Base-by-base conservation (phyloP, 2,888 invertebrate species). In the Azorinus chamasolen region DNA sequence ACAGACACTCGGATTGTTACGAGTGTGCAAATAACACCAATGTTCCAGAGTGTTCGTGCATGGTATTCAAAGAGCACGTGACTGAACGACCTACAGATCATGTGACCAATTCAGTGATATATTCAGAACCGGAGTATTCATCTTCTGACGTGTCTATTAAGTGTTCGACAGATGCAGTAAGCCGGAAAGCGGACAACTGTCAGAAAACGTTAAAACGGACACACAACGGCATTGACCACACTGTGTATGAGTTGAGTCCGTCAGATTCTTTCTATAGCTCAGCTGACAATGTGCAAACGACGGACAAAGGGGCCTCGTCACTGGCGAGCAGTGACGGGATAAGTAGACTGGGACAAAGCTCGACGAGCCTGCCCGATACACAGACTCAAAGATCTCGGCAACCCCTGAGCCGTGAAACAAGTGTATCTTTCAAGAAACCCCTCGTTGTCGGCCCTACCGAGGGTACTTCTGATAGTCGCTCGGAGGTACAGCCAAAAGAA, bases 41-140 rank as follows among this genome's bases (percentile, higher is more conserved):
- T 18, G 45, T 45, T 2, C 27, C 25, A 16, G 58, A 58, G 6
- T 58, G 58, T 41, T 10, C 22, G 18, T 45, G 58, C 25, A 25
- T 58, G 45, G 72, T 69, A 32, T 69, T 69, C 32, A 70, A 50
- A 32, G 79, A 79, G 45, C 74, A 74, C 37, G 46, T 64, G 25
- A 53, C 68, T n/a, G 68, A 71, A 37, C 50, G 61, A 5, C 45
- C 45, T 1, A 51, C 32, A 0, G 65, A 70, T 18, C 65, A 50
- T 32, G 10, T 46, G 22, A 58, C 58, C 12, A 64, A 77, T 41
- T 45, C 59, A 32, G 68, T 74, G 48, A 74, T 79, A 46, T 79
- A 79, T 79, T 79, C 79, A 32, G 79, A 79, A 59, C 79, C 79
- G 22, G 71, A 79, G 41, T 74, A 64, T 71, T 79, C 79, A 2